Percentiles rank a stretch among this genome's conserved stretches.
These are phyloP conservation scores for Prunella strophiata DNA, from an alignment of 2,797 vertebrate species.

Conservation along the genomic window DNA sequence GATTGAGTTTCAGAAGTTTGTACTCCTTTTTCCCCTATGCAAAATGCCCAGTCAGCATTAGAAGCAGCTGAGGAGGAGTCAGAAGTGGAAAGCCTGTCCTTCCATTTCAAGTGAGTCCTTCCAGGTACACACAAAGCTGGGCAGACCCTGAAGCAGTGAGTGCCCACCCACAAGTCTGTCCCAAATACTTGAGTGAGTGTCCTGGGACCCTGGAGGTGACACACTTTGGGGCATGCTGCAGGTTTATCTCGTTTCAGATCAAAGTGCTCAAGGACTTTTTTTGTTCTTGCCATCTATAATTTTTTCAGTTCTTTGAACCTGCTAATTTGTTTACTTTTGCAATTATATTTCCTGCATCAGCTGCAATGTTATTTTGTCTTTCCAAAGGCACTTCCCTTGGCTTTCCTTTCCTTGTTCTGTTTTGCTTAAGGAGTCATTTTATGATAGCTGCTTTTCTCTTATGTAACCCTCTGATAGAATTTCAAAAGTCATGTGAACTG, in stretches of 20 bases:
- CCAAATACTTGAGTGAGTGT: background rate
- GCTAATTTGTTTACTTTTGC: background rate
- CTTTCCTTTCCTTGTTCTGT: background rate
- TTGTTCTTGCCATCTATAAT: background rate
- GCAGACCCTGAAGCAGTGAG: background rate
- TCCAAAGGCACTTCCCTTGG: background rate
- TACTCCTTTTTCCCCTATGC: background rate
- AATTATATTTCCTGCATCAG: background rate
- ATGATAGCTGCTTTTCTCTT: background rate
- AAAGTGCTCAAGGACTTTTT: background rate
- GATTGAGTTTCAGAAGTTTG: background rate
- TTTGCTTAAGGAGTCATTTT: background rate
- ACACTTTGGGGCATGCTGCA: background rate
- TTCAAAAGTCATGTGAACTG: background rate
- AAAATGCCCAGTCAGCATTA: background rate
- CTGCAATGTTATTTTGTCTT: background rate
- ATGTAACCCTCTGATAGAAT: background rate
- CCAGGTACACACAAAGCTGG: background rate
- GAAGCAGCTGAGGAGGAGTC: background rate
- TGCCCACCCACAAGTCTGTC: background rate
- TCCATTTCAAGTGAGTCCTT: background rate
- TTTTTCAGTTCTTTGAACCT: constrained; percentile 10
- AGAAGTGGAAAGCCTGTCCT: background rate
- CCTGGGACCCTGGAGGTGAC: background rate
- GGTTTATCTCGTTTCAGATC: background rate